Base-by-base conservation (phyloP, 2,888 invertebrate genomes). In the Dynastes hyllus region DNA sequence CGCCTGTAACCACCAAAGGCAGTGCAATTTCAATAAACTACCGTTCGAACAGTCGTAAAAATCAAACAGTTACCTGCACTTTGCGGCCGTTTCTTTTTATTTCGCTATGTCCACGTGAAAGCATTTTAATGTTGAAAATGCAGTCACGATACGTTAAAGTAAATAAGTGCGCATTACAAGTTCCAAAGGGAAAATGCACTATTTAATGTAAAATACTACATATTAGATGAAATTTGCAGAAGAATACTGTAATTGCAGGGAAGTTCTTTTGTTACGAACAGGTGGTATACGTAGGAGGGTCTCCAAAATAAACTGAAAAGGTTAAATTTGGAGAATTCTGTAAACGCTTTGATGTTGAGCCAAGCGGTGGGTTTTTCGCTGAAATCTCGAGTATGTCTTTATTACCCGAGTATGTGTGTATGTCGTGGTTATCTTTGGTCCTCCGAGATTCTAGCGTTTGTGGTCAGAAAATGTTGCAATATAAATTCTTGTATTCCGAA, bases 381-480 rank as follows among this genome's bases (percentile, higher is more conserved):
- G 9, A 51, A 69, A 69, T 51, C 27, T 69, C 69, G 51, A 50
- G 29, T 69, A 69, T 51, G 51, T 69, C 69, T 69, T 50, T 69
- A 69, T 69, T 69, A 51, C 51, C 27, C 27, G 27, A n/a, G 0
- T 29, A 13, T 53, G 51, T 13, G 51, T 13, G 29, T 13, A 22
- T 69, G 27, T 69, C 6, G 2, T 67, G 22, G 51, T 13, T 51
- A 50, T 51, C 50, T 51, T 51, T 32, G 11, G 22, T 58, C 13
- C 9, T 51, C 29, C 32, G 29, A 66, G 8, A 40, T 40, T 55
- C 55, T 45, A 55, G 55, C 55, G 55, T 16, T 5, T 9, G 55
- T 16, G 55, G 22, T 29, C 53, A 29, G 51, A 29, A 69, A 32
- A 51, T 69, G 50, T 27, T 13, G 13, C 29, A 51, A 29, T 51